Conservation (phyloP, 37 sponge, comb jelly and placozoan genomes). For the Corticium candelabrum region DNA sequence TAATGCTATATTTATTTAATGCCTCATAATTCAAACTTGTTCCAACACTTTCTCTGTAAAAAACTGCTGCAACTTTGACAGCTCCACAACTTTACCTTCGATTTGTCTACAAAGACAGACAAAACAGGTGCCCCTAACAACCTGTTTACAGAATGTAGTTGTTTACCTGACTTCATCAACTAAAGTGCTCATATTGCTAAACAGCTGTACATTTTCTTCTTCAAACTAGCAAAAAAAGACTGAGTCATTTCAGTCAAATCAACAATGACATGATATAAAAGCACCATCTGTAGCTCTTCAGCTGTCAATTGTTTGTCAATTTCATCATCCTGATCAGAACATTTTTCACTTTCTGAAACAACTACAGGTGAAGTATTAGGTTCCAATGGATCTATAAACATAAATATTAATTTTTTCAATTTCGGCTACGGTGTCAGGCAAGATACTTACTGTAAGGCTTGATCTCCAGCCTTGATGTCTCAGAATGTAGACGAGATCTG, state of each 20-base stretch:
- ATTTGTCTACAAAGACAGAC: slow-evolving; percentile 30
- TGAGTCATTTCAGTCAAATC: too few relatives aligned
- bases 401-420: not conserved
- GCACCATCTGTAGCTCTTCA: not conserved
- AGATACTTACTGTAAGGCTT: too few relatives aligned
- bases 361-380: too few relatives aligned
- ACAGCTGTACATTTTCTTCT: slow-evolving; percentile 60
- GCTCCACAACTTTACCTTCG: slow-evolving; percentile 77
- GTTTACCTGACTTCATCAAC: slow-evolving; percentile 54
- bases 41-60: slow-evolving; percentile 79
- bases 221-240: slow-evolving; percentile 42
- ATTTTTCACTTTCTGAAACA: too few relatives aligned
- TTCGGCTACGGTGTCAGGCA: too few relatives aligned
- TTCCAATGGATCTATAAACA: not conserved
- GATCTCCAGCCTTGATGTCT: too few relatives aligned
- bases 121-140: not conserved
- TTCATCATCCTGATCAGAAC: too few relatives aligned
- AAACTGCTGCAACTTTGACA: slow-evolving; percentile 65
- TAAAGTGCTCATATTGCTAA: slow-evolving; percentile 36
- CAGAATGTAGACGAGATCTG: too few relatives aligned
- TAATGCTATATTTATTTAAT: not conserved
- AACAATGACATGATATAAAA: not conserved
- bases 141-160: not conserved
- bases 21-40: slow-evolving; percentile 20
- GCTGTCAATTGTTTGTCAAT: too few relatives aligned